phyloP scores from a whole-genome alignment of 2,797 vertebrate genomes.

The Eulemur mongoz region DNA sequence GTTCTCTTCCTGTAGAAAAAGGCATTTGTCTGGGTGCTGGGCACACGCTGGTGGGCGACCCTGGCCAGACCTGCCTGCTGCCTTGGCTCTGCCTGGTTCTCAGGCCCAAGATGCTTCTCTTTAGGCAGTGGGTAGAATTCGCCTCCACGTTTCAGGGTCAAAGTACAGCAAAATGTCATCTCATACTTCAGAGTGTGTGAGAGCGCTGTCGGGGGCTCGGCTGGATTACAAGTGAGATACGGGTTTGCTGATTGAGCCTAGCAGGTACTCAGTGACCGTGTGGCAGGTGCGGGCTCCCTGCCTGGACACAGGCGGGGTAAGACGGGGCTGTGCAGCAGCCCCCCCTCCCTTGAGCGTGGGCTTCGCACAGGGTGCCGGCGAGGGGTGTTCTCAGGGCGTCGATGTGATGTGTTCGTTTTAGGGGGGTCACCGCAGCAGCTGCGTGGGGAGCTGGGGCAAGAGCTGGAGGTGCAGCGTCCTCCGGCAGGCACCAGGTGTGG shows the following conservation, averaged over 20 bases:
- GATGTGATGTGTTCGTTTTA: not conserved
- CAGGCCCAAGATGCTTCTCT: not conserved
- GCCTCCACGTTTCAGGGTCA: not conserved
- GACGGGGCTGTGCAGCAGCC: not conserved
- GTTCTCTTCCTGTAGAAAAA: not conserved
- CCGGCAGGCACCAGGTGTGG: too few species aligned
- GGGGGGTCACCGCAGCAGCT: too few species aligned
- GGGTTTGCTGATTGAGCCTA: not conserved
- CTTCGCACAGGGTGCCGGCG: too few species aligned
- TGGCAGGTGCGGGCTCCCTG: not conserved
- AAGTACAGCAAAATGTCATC: not conserved
- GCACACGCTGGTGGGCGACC: accelerated
- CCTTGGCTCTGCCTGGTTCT: not conserved
- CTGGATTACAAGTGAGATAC: accelerated
- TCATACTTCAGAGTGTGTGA: too few species aligned
- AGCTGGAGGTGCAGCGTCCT: not conserved
- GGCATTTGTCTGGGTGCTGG: not conserved
- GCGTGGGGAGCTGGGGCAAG: not conserved
- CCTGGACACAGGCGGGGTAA: accelerated
- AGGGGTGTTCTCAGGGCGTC: not conserved
- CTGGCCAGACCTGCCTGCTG: accelerated
- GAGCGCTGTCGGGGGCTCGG: not conserved
- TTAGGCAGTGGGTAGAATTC: not conserved
- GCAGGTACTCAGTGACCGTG: too few species aligned
- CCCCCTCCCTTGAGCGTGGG: not conserved